These are phyloP conservation scores for Camelus dromedarius DNA, from an alignment of 2,113 vertebrate genomes.

Conservation along the genomic window DNA sequence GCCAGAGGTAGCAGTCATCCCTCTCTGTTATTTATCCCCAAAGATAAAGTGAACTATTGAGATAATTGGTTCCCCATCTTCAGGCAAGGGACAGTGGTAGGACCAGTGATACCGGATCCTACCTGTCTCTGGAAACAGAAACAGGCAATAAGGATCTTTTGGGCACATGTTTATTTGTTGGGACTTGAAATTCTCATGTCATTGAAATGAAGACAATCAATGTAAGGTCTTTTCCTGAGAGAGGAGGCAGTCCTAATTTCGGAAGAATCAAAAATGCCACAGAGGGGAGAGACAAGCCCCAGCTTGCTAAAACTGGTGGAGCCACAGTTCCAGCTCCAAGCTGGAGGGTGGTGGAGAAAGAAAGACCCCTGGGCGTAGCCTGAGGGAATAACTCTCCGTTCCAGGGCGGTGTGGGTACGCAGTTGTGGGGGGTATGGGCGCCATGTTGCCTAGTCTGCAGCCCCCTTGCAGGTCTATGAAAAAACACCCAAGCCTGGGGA, in stretches of 20 bases:
- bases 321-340: not conserved
- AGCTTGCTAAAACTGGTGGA: not conserved
- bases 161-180: not conserved
- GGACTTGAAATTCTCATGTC: not conserved
- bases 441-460: rapidly evolving
- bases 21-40: not conserved
- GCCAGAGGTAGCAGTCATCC: not conserved
- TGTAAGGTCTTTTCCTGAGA: not conserved
- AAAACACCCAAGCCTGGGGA: rapidly evolving
- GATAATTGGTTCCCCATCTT: not conserved
- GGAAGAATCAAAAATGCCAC: not conserved
- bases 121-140: not conserved
- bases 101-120: not conserved
- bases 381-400: too few relatives aligned
- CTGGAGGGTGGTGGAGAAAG: not conserved
- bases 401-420: too few relatives aligned
- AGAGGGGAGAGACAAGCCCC: not conserved
- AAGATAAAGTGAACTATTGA: not conserved
- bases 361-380: not conserved
- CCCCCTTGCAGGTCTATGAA: not conserved
- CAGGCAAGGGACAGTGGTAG: not conserved
- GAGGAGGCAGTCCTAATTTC: not conserved
- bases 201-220: not conserved
- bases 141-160: not conserved
- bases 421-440: not conserved